Evolutionary conservation across 1,140 invertebrate genomes (phyloP).

Genomic region (Linepithema humile): DNA sequence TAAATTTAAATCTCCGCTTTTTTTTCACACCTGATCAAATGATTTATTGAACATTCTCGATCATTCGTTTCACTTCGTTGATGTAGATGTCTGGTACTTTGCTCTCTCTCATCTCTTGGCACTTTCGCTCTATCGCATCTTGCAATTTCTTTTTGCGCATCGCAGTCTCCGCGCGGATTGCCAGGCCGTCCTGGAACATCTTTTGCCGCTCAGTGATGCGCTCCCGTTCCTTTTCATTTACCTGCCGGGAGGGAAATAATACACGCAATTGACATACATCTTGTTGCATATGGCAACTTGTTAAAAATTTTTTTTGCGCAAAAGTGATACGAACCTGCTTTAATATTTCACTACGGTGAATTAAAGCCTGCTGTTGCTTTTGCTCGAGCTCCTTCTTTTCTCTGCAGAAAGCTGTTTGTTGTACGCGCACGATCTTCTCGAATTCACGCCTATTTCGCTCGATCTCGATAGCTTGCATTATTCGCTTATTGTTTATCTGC

Average conservation of each 20-base stretch:
- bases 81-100: constrained; percentile 81
- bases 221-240: constrained; percentile 88
- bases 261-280: neutral
- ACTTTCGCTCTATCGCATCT: constrained; percentile 86
- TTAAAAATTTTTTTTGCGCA: neutral
- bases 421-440: constrained; percentile 82
- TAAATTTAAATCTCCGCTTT: neutral
- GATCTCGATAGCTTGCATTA: constrained; percentile 86
- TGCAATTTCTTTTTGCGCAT: constrained; percentile 85
- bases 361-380: constrained; percentile 74
- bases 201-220: constrained; percentile 86
- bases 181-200: constrained; percentile 87
- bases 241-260: constrained; percentile 79
- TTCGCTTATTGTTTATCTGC: constrained; percentile 84
- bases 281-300: neutral
- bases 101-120: constrained; percentile 84
- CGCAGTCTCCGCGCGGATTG: constrained; percentile 86
- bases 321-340: constrained; percentile 73
- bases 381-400: constrained; percentile 81
- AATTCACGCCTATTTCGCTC: constrained; percentile 87
- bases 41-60: constrained; percentile 75
- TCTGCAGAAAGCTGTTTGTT: constrained; percentile 78
- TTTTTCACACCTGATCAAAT: neutral
- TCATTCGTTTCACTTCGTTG: constrained; percentile 80
- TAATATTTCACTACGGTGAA: constrained; percentile 79